Evolutionary conservation across 2,113 vertebrate genomes (phyloP).

Genomic region (Catharus minimus): DNA sequence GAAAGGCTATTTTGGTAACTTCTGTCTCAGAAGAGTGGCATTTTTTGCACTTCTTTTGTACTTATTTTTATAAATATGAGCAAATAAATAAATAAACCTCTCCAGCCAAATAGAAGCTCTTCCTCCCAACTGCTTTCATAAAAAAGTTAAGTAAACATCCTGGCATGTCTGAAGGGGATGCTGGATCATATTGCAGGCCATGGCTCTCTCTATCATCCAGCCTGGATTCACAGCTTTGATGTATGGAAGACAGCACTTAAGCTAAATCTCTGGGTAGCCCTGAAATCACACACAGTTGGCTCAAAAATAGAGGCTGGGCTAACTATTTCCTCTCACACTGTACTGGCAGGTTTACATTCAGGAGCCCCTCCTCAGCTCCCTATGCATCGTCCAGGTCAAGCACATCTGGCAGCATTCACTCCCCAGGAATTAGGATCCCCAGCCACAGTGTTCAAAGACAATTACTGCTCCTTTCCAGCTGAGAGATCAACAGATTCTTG

Average conservation of each 20-base stretch:
- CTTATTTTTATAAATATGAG: neutral
- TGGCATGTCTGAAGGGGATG: neutral
- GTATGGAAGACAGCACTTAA: conserved; percentile 10
- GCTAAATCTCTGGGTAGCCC: conserved; percentile 34
- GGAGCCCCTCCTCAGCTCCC: neutral
- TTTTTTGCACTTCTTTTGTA: neutral
- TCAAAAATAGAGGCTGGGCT: conserved; percentile 11
- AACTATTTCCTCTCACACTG: neutral
- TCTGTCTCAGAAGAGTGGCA: neutral
- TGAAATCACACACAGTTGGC: conserved; percentile 12
- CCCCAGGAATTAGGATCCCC: neutral
- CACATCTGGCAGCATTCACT: conserved; percentile 36
- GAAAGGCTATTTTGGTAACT: neutral
- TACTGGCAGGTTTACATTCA: neutral
- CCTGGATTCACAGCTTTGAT: neutral
- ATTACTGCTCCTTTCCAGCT: neutral
- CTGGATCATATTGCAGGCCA: conserved; percentile 6
- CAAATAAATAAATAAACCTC: neutral
- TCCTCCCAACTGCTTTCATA: neutral
- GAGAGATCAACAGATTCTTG: neutral
- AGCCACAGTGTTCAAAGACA: neutral
- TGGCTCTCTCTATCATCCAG: neutral
- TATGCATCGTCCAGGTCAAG: neutral
- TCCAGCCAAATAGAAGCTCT: neutral
- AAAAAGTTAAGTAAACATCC: conserved; percentile 34